A percentile compares a stretch with the other conserved stretches of the same genome.
These are phyloP conservation scores for Lasioglossum morio DNA, from an alignment of 2,888 invertebrate species.

Conservation along the genomic window DNA sequence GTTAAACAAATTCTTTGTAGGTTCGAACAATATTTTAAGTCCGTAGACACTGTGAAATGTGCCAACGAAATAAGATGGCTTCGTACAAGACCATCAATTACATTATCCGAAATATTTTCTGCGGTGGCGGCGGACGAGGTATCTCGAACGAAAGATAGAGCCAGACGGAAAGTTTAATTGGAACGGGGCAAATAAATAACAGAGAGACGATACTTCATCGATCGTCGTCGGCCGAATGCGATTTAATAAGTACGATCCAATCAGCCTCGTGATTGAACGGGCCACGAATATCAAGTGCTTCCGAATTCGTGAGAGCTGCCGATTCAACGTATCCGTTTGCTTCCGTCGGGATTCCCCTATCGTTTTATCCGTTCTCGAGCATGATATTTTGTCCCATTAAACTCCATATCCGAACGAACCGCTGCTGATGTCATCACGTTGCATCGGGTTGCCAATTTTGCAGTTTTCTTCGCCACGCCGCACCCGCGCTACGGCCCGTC, in stretches of 20 bases:
- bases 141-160: background rate
- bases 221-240: slow-evolving; percentile 9
- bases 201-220: slow-evolving; percentile 36
- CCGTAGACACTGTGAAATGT: background rate
- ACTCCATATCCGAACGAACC: slow-evolving; percentile 62
- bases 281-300: slow-evolving; percentile 54
- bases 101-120: slow-evolving; percentile 13
- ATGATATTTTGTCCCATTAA: slow-evolving; percentile 75
- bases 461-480: slow-evolving; percentile 75
- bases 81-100: background rate
- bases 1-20: background rate
- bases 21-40: background rate
- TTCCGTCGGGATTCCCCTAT: slow-evolving; percentile 30
- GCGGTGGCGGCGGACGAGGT: background rate
- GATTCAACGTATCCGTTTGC: slow-evolving; percentile 33
- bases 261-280: slow-evolving; percentile 40
- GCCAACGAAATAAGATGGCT: background rate
- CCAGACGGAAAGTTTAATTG: slow-evolving; percentile 48
- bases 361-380: slow-evolving; percentile 47
- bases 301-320: slow-evolving; percentile 29
- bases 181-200: slow-evolving; percentile 46
- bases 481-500: background rate
- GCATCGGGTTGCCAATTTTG: slow-evolving; percentile 80
- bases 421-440: slow-evolving; percentile 71
- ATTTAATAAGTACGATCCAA: slow-evolving; percentile 53